A percentile compares a stretch with the other conserved stretches of the same genome.
Conservation (phyloP, 2,888 invertebrate species). For the Rhamnusium bicolor region DNA sequence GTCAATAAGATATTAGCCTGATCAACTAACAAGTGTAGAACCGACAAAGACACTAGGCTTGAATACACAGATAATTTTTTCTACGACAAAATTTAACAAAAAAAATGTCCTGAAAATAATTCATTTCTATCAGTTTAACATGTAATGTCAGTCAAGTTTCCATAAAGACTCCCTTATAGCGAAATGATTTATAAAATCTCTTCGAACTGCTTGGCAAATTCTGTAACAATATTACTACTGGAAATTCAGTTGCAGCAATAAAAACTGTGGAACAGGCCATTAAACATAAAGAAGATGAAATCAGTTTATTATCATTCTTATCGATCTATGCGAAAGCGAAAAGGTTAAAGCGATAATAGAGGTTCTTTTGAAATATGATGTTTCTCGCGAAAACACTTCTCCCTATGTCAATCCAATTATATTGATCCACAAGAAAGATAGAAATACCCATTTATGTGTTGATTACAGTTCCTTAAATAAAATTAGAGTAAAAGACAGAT, state of each 20-base stretch:
- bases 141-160: too few relatives aligned
- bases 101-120: too few relatives aligned
- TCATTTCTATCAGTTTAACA: too few relatives aligned
- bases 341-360: constrained; percentile 31
- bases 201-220: too few relatives aligned
- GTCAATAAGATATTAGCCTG: too few relatives aligned
- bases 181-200: too few relatives aligned
- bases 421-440: constrained; percentile 34
- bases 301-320: constrained; percentile 26
- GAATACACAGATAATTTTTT: too few relatives aligned
- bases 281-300: constrained; percentile 20
- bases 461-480: constrained; percentile 27
- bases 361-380: constrained; percentile 24
- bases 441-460: constrained; percentile 11
- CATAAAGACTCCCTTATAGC: background rate
- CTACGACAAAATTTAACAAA: too few relatives aligned
- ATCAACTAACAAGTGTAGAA: too few relatives aligned
- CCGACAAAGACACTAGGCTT: too few relatives aligned
- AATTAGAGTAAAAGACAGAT: constrained; percentile 25
- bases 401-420: constrained; percentile 31
- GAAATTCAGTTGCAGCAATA: constrained; percentile 26
- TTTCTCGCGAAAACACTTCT: too few relatives aligned
- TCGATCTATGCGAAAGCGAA: constrained; percentile 29
- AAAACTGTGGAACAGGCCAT: constrained; percentile 19
- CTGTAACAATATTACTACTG: constrained; percentile 6